Evolutionary conservation across 2,888 invertebrate genomes (phyloP).

Genomic region (Eucera pruinosa): DNA sequence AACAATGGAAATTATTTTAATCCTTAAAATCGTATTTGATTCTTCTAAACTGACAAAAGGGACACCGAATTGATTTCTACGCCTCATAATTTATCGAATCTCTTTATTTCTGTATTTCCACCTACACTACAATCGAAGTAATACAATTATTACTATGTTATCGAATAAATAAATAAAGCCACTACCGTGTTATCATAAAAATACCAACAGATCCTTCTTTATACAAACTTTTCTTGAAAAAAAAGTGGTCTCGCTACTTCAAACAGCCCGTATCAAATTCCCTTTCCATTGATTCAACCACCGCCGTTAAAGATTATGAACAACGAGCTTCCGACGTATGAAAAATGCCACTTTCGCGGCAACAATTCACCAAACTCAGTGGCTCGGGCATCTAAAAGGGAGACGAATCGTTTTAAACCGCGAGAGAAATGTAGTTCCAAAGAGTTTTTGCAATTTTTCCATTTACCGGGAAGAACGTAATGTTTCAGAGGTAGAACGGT

Average conservation of each 20-base stretch:
- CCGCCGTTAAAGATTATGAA: slow-evolving; percentile 17
- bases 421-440: slow-evolving; percentile 20
- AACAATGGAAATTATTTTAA: no score
- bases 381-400: not conserved
- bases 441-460: slow-evolving; percentile 22
- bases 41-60: no score
- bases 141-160: no score
- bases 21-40: no score
- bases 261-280: not conserved
- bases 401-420: slow-evolving; percentile 11
- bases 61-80: no score
- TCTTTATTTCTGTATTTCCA: not conserved
- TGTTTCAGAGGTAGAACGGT: not conserved
- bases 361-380: slow-evolving; percentile 27
- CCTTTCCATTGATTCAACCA: not conserved
- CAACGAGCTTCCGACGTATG: not conserved
- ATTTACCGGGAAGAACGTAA: not conserved
- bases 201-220: not conserved
- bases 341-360: slow-evolving; percentile 18
- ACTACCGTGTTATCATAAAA: not conserved
- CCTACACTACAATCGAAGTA: no score
- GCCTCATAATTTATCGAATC: not conserved
- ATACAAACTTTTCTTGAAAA: no score
- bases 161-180: not conserved
- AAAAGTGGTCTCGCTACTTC: not conserved